These are phyloP conservation scores for Paramormyrops hopkinsi DNA, from an alignment of 2,797 vertebrate genomes.

Conservation along the genomic window DNA sequence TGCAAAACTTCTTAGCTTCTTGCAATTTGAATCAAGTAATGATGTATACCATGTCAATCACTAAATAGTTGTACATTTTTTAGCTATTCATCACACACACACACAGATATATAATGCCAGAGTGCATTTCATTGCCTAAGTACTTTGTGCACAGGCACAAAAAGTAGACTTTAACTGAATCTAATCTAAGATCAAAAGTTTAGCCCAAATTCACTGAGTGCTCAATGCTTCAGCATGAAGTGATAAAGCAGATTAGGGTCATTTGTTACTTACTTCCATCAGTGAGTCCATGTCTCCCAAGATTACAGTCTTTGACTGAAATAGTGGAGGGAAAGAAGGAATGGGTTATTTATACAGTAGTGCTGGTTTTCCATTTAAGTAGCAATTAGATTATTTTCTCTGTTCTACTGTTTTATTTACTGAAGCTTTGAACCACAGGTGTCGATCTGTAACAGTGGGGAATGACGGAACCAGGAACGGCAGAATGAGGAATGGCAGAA, in stretches of 20 bases:
- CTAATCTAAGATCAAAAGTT: neutral
- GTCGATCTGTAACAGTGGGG: neutral
- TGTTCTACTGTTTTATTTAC: neutral
- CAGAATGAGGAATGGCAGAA: neutral
- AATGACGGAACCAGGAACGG: neutral
- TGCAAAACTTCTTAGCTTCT: neutral
- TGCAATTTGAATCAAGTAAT: neutral
- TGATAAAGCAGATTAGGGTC: neutral
- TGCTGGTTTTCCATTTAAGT: neutral
- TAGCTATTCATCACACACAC: neutral
- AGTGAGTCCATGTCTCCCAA: slow-evolving; percentile 74
- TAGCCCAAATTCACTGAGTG: neutral
- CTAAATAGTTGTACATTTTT: neutral
- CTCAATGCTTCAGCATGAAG: neutral
- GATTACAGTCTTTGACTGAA: slow-evolving; percentile 81
- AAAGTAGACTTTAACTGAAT: neutral
- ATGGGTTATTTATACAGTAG: neutral
- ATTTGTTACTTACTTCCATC: slow-evolving; percentile 65
- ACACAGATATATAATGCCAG: neutral
- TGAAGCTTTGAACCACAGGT: neutral
- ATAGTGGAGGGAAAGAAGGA: slow-evolving; percentile 25
- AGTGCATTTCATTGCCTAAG: neutral
- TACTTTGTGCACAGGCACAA: neutral
- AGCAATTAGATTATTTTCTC: neutral
- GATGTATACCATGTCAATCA: neutral